Base-by-base conservation (phyloP, 2,888 invertebrate genomes). In the Petrophora chlorosata region DNA sequence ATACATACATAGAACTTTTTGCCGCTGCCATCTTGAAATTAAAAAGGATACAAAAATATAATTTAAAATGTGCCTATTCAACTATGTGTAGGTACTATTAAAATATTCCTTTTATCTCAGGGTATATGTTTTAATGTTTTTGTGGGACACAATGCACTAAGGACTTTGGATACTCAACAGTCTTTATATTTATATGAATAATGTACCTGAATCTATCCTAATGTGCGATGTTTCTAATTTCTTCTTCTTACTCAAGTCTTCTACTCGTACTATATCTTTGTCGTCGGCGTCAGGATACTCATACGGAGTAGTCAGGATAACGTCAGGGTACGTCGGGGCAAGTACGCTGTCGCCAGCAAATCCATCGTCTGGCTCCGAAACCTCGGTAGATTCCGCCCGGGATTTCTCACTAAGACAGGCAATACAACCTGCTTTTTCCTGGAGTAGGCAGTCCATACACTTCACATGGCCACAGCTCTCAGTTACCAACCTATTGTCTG, bases 401-500 rank as follows among this genome's bases (percentile, higher is more conserved):
- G 42, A 39, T 26, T 65, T 63, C 26, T 65, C 49, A 30, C 59
- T 59, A 28, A 50, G 52, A 67, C 94, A 94, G 58, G 91, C 90
- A 55, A 85, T 79, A 69, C 95, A 95, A 8, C 93, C 93, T 23
- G 90, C 80, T 59, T 92, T 94, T 70, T 95, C 95, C 12, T 90
- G 84, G 19, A 95, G 72, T 29, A 95, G 84, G 72, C 95, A 95
- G 56, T 92, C 82, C 63, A 95, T 92, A 76, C 95, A 95, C 80
- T 95, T 95, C 43, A 90, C 90, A 74, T 95, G 95, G 2, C 95
- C 95, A 77, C 95, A 95, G 35, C 90, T 91, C 73, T 95, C 95
- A 38, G 93, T 93, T 9, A 95, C 93, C 42, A 95, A 80, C 41
- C 95, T 89, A 65, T 92, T 93, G 47, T 89, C 80, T 3, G 93